Percentiles rank a stretch among this genome's conserved stretches.
Evolutionary conservation across 2,797 vertebrate species (phyloP).

Genomic region (Tamandua tetradactyla): DNA sequence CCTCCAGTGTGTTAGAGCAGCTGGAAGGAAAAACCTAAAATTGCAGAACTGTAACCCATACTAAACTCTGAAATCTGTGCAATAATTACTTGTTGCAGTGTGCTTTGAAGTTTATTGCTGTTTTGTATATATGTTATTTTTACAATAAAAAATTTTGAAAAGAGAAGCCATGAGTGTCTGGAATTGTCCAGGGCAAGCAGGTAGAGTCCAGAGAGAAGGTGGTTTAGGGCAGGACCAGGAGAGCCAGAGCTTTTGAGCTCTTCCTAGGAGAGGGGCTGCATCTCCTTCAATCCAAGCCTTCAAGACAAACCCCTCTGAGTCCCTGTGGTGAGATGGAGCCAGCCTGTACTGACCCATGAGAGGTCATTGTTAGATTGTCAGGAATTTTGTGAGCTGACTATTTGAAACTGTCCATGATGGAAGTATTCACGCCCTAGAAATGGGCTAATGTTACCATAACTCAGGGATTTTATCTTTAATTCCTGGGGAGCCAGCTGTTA

Average conservation of each 20-base stretch:
- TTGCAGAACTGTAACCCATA: too few species aligned
- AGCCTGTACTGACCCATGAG: rapidly evolving
- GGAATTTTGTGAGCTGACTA: neutral
- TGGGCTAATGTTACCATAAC: neutral
- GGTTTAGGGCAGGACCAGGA: neutral
- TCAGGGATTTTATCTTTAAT: neutral
- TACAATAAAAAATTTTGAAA: too few species aligned
- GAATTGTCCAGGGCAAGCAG: too few species aligned
- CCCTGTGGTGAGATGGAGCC: neutral
- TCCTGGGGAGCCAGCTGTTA: neutral
- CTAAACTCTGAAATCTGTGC: too few species aligned
- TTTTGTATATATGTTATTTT: too few species aligned
- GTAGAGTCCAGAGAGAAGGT: too few species aligned
- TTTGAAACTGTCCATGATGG: neutral
- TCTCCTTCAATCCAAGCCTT: neutral
- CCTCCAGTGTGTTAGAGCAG: too few species aligned
- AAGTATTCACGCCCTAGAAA: neutral
- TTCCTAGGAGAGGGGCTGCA: neutral
- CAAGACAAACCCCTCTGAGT: neutral
- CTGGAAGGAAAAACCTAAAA: too few species aligned
- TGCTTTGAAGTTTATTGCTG: too few species aligned
- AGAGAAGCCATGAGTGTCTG: too few species aligned
- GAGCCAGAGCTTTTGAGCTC: neutral
- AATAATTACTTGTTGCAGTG: too few species aligned
- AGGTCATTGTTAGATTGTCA: neutral